Evolutionary conservation across 2,888 invertebrate species (phyloP), one percentile per base, ranked within the genome.

Genomic region (Xiphydria camelus): DNA sequence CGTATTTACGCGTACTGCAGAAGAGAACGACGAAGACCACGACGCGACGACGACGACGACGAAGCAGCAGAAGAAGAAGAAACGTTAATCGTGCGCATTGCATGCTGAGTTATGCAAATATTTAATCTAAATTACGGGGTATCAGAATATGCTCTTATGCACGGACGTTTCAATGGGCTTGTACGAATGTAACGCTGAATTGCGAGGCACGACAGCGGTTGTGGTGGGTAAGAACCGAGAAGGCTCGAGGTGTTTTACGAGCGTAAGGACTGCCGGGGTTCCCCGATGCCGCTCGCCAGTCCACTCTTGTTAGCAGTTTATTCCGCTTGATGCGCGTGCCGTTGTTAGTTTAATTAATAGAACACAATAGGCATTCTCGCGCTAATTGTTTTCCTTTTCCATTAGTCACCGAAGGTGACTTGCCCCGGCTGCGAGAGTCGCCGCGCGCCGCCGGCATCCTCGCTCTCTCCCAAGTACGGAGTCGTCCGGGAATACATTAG

Each of bases 81-180:
- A n/a, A 17, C 15, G 10, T 19, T 34, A 17, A 15, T 15, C 10
- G 19, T 34, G 34, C 34, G 19, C 19, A 17, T 34, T 19, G 19
- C 17, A 18, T 34, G 20, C 7, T 15, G 10, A n/a, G 41, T 22
- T 29, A 45, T 35, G 41, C 46, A 22, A 42, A 42, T 41, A 41
- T 34, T 20, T 43, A 37, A 38, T 47, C 43, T 43, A 26, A 43
- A 47, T 47, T 38, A 38, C 26, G 41, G 43, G 49, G 47, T 61
- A 64, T 62, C 55, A 51, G 61, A 55, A 60, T 59, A 60, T 57
- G 59, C 59, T 64, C 57, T 58, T 60, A 53, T 43, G 49, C 48
- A 44, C 40, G 47, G 62, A 65, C 62, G 49, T 64, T 64, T 64
- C 60, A 66, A 65, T 66, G 57, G 65, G 58, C 47, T 48, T 49